Base-by-base conservation (phyloP, 37 sponge, comb jelly and placozoan genomes). In the Amphimedon queenslandica region DNA sequence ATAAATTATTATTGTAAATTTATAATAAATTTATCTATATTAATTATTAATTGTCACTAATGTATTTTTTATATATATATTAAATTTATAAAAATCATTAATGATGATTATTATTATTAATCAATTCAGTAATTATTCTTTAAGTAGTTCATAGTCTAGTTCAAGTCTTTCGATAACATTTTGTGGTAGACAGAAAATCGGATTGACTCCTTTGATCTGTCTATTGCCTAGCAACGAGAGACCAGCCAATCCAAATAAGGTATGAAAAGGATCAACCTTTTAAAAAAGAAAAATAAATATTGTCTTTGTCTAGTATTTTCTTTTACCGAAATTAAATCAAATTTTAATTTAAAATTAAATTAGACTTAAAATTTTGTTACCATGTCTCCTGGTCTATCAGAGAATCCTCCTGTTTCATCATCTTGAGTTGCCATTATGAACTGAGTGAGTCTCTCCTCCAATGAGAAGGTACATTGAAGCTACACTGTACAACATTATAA, bases 381-480 rank as follows among this genome's bases (percentile, higher is more conserved):
- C 75, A 73, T 70, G 77, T 98, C 96, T 32, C 99, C 99, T 23
- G 99, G 99, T 38, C 95, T 57, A 66, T 98, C 99, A 42, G 99
- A 83, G 58, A 98, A 88, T 37, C 99, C 99, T 51, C 99, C 99
- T 3, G 96, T 98, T 58, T 98, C 99, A 2, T 92, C 88, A 66
- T 98, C 99, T 55, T 98, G 99, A 58, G 85, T 90, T 41, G 95
- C 95, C 61, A 98, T 75, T 47, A 98, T 98, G 77, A 90, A 98
- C 28, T 76, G 76, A 8, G 67, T 72, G 69, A 98, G 77, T 39
- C 88, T 98, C 33, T 88, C 93, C 90, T 93, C 57, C 53, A 18
- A 13, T 13, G 8, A 13, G 53, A 18, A 47, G 13, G 13, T 47
- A 13, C 13, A 47, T 13, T 18, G 53, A 18, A 47, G 53, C 53